Conservation (phyloP, 2,888 invertebrate species). For the Drosophila limbata region DNA sequence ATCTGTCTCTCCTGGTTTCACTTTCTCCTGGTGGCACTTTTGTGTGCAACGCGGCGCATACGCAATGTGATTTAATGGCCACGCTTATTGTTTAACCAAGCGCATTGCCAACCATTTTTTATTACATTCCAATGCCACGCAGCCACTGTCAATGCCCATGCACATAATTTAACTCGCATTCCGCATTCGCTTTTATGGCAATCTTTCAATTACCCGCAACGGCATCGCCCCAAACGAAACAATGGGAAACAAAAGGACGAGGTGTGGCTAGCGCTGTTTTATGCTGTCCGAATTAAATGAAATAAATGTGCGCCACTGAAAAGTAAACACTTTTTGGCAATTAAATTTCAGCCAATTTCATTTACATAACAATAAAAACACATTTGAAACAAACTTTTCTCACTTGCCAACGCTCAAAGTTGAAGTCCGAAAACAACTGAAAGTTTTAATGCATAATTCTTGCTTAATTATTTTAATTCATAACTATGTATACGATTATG, state of each 20-base stretch:
- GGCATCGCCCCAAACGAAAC: neutral
- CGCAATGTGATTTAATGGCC: conserved; percentile 67
- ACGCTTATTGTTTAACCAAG: conserved; percentile 59
- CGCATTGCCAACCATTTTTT: conserved; percentile 34
- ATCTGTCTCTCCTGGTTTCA: neutral
- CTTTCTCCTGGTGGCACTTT: conserved; percentile 14
- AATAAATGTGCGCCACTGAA: conserved; percentile 26
- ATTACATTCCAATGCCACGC: conserved; percentile 22
- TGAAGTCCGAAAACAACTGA: conserved; percentile 7
- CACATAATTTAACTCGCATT: conserved; percentile 51
- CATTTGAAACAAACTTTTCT: conserved; percentile 55
- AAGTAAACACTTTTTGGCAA: conserved; percentile 64
- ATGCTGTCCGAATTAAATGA: conserved; percentile 22
- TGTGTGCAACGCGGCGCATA: conserved; percentile 68
- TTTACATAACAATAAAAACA: conserved; percentile 64
- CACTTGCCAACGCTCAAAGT: conserved; percentile 28
- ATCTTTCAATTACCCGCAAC: conserved; percentile 59
- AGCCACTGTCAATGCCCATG: conserved; percentile 19
- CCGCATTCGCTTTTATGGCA: conserved; percentile 40
- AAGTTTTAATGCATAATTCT: conserved; percentile 37
- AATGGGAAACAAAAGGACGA: neutral
- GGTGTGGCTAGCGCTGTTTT: neutral
- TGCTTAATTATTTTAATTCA: conserved; percentile 11
- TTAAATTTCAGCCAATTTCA: conserved; percentile 66
- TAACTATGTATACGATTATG: conserved; percentile 13